Conservation (phyloP, 2,113 vertebrate species). For the Caracal caracal region DNA sequence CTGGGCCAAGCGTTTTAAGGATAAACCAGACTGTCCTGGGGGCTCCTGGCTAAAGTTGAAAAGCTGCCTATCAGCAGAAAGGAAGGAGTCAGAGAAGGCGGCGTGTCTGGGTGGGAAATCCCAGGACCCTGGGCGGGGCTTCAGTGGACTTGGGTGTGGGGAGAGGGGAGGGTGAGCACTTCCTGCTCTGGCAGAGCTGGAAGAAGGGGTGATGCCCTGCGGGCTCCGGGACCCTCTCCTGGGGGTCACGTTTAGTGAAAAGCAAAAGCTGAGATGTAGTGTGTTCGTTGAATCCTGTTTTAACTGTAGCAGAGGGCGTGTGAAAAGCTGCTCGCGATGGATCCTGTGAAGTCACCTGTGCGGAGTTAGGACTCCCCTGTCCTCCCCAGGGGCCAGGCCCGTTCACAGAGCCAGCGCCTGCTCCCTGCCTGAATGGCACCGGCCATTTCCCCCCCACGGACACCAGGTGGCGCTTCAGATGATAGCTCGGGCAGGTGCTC, state of each 20-base stretch:
- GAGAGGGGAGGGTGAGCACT: rapidly evolving
- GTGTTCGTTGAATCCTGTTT: background rate
- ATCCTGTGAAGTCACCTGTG: background rate
- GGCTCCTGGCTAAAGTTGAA: rapidly evolving
- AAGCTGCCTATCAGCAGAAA: background rate
- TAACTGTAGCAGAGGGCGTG: rapidly evolving
- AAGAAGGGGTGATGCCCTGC: background rate
- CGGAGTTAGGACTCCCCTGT: background rate
- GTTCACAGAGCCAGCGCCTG: background rate
- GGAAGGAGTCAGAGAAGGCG: too few species aligned
- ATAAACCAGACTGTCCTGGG: rapidly evolving
- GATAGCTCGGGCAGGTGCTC: background rate
- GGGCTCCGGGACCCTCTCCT: background rate
- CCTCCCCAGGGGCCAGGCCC: rapidly evolving
- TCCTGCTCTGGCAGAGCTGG: too few species aligned
- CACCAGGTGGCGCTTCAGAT: background rate
- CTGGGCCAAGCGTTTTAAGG: background rate
- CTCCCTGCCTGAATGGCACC: too few species aligned
- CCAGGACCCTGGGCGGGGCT: background rate
- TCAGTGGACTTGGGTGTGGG: background rate
- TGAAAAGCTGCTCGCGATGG: background rate
- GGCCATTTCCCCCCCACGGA: rapidly evolving
- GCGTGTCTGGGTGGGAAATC: background rate
- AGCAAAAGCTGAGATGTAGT: background rate
- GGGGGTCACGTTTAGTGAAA: background rate